Conservation (phyloP, 2,888 invertebrate species). For the Drosophila multiciliata region DNA sequence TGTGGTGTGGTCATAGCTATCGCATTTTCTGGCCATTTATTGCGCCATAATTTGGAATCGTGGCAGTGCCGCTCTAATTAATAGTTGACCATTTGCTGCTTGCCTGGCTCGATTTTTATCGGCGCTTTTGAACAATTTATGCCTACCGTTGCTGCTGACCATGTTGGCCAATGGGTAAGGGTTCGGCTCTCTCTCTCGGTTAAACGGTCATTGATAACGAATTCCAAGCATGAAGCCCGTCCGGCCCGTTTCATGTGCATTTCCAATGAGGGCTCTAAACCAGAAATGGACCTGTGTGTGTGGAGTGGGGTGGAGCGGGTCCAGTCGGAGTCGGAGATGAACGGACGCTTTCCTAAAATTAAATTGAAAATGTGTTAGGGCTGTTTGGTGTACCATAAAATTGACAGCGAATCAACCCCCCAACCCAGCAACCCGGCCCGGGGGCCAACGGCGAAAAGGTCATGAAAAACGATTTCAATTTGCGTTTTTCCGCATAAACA, state of each 20-base stretch:
- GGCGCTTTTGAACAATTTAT: slow-evolving; percentile 68
- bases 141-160: slow-evolving; percentile 17
- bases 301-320: neutral
- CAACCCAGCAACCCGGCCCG: neutral
- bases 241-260: slow-evolving; percentile 67
- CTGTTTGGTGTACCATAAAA: slow-evolving; percentile 31
- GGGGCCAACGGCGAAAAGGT: slow-evolving; percentile 25
- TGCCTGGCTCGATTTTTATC: slow-evolving; percentile 65
- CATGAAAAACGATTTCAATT: slow-evolving; percentile 55
- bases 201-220: slow-evolving; percentile 63
- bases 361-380: slow-evolving; percentile 51
- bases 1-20: slow-evolving; percentile 43
- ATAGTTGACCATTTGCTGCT: slow-evolving; percentile 69
- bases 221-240: slow-evolving; percentile 67
- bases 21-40: slow-evolving; percentile 67
- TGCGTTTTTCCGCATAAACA: slow-evolving; percentile 34
- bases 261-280: slow-evolving; percentile 58
- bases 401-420: slow-evolving; percentile 7
- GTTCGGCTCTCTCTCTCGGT: slow-evolving; percentile 3
- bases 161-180: slow-evolving; percentile 5
- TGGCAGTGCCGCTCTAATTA: slow-evolving; percentile 66
- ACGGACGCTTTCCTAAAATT: slow-evolving; percentile 56
- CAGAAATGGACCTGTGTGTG: neutral
- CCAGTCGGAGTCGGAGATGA: slow-evolving; percentile 1
- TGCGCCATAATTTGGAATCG: slow-evolving; percentile 69